phyloP scores from a whole-genome alignment of 2,888 invertebrate genomes.

The Exephanes ischioxanthus region DNA sequence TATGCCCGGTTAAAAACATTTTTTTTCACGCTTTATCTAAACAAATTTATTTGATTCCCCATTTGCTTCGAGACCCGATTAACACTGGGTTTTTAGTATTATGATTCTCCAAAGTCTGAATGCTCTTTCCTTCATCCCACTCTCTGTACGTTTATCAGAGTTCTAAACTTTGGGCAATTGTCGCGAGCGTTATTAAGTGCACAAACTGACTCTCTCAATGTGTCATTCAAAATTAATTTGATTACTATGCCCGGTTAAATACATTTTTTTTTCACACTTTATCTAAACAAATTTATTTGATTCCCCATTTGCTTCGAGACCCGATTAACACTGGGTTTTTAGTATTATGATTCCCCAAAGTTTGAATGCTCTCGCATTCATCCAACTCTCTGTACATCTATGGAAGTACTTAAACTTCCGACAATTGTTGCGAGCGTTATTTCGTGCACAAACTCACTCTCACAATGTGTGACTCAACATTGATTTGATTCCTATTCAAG shows the following conservation, averaged over 20 bases:
- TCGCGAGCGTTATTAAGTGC: constrained; percentile 40
- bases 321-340: no score
- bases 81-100: no score
- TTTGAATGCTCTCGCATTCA: constrained; percentile 35
- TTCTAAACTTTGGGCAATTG: constrained; percentile 58
- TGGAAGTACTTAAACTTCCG: constrained; percentile 39
- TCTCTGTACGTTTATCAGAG: not conserved
- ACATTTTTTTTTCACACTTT: no score
- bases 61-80: no score
- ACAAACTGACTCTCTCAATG: not conserved
- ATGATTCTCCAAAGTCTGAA: constrained; percentile 33
- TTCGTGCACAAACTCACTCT: constrained; percentile 4
- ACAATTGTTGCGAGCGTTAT: constrained; percentile 54
- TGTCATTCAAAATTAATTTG: constrained; percentile 22
- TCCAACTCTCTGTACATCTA: not conserved
- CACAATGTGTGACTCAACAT: constrained; percentile 5
- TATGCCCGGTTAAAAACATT: not conserved
- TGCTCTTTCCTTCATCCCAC: constrained; percentile 18
- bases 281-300: no score
- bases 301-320: no score
- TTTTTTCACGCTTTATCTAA: no score
- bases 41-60: no score
- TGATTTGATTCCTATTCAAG: not conserved
- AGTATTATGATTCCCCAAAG: constrained; percentile 11
- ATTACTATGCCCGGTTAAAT: not conserved